Evolutionary conservation across 2,113 vertebrate genomes (phyloP).

Genomic region (Callaeas wilsoni): DNA sequence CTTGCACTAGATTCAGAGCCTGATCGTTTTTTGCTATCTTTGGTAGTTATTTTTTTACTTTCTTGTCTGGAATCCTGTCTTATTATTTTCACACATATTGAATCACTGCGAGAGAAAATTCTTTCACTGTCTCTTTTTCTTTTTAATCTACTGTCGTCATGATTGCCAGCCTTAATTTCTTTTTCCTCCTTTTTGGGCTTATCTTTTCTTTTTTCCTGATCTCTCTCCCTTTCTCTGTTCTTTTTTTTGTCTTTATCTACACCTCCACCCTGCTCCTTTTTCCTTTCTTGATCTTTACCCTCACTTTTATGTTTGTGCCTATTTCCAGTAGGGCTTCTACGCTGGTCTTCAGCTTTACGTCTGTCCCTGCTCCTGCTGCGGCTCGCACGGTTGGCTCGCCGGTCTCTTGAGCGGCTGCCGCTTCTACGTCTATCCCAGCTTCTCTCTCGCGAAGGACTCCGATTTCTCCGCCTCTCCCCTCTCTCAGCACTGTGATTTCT

Average conservation of each 20-base stretch:
- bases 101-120: slow-evolving; percentile 79
- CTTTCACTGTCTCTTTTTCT: slow-evolving; percentile 88
- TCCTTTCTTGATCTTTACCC: slow-evolving; percentile 82
- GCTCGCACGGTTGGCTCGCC: slow-evolving; percentile 81
- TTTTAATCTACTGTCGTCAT: slow-evolving; percentile 87
- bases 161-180: slow-evolving; percentile 74
- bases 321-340: slow-evolving; percentile 76
- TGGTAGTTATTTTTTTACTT: slow-evolving; percentile 86
- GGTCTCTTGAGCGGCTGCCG: slow-evolving; percentile 83
- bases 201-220: slow-evolving; percentile 85
- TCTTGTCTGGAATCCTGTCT: slow-evolving; percentile 86
- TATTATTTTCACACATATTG: slow-evolving; percentile 79
- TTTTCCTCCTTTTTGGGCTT: slow-evolving; percentile 82
- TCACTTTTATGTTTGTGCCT: slow-evolving; percentile 78
- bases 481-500: slow-evolving; percentile 80
- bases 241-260: slow-evolving; percentile 85
- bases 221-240: slow-evolving; percentile 78
- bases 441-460: slow-evolving; percentile 79
- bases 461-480: slow-evolving; percentile 76
- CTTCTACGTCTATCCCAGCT: slow-evolving; percentile 81
- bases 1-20: slow-evolving; percentile 91
- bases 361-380: slow-evolving; percentile 90
- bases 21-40: slow-evolving; percentile 87
- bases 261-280: slow-evolving; percentile 82
- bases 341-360: slow-evolving; percentile 82